Evolutionary conservation across 2,888 invertebrate genomes (phyloP).

Genomic region (Drosophila imparisetae): DNA sequence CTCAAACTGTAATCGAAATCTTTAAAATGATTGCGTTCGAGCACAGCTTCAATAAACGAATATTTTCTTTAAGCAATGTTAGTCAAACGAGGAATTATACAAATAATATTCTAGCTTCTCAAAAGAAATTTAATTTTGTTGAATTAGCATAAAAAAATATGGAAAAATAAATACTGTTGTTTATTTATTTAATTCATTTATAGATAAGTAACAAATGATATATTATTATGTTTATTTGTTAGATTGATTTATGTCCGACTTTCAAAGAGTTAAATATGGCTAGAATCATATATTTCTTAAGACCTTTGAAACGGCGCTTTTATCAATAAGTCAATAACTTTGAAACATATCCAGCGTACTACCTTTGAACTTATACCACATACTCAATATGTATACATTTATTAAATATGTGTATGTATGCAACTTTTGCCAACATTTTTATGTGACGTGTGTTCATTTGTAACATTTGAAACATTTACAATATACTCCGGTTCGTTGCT

Average conservation of each 20-base stretch:
- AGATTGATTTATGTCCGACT: not conserved
- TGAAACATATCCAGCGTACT: not conserved
- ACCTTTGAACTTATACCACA: not conserved
- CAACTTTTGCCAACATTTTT: conserved; percentile 38
- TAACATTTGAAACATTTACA: conserved; percentile 49
- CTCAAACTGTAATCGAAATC: not conserved
- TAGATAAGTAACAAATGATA: not conserved
- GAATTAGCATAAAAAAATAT: not conserved
- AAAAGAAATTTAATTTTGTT: not conserved
- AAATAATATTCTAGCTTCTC: not conserved
- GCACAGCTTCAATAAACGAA: not conserved
- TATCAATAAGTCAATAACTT: not conserved
- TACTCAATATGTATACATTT: not conserved
- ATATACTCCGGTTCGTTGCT: conserved; percentile 36
- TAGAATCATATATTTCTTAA: not conserved
- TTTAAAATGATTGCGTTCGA: not conserved
- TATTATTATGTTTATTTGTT: not conserved
- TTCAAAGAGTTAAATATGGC: not conserved
- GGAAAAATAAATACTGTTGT: not conserved
- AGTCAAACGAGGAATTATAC: not conserved
- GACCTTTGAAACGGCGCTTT: not conserved
- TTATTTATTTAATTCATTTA: not conserved
- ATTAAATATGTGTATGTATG: conserved; percentile 13
- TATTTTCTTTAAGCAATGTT: not conserved
- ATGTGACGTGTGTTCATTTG: conserved; percentile 65